Evolutionary conservation across 1,140 invertebrate species (phyloP).

Genomic region (Battus philenor): DNA sequence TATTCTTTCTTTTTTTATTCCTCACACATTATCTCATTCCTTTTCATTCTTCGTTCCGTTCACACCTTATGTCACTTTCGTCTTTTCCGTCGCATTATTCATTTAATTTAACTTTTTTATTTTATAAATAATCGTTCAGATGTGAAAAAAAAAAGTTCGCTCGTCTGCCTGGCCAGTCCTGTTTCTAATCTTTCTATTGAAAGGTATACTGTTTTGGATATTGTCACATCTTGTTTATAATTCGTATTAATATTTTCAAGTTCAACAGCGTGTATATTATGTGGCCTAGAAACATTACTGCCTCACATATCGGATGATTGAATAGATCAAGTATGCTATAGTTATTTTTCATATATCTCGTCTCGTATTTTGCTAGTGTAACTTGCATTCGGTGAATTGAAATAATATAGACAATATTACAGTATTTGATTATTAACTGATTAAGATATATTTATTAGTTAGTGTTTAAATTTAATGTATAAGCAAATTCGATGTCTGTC

Average conservation of each 20-base stretch:
- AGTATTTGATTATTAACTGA: conserved; percentile 30
- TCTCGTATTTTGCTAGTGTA: conserved; percentile 44
- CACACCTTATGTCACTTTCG: too few species aligned
- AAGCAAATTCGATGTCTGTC: conserved; percentile 2
- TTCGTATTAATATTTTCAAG: not conserved
- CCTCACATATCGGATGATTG: conserved; percentile 59
- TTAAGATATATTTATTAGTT: conserved; percentile 18
- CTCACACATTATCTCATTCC: too few species aligned
- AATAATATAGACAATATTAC: conserved; percentile 63
- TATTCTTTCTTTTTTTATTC: too few species aligned
- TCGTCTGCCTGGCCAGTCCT: too few species aligned
- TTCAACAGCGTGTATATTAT: conserved; percentile 17
- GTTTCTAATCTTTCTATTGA: too few species aligned
- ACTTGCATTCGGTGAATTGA: conserved; percentile 33
- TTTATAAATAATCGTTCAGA: too few species aligned
- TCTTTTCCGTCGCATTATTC: too few species aligned
- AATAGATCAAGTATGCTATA: conserved; percentile 49
- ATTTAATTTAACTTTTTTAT: too few species aligned
- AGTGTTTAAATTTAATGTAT: conserved; percentile 6
- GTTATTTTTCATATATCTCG: conserved; percentile 38
- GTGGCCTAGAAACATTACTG: conserved; percentile 52
- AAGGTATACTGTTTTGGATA: too few species aligned
- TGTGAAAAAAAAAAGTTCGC: too few species aligned
- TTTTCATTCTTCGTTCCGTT: too few species aligned
- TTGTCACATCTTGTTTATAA: not conserved